Base-by-base conservation (phyloP, 2,113 vertebrate genomes). In the Albula goreensis region DNA sequence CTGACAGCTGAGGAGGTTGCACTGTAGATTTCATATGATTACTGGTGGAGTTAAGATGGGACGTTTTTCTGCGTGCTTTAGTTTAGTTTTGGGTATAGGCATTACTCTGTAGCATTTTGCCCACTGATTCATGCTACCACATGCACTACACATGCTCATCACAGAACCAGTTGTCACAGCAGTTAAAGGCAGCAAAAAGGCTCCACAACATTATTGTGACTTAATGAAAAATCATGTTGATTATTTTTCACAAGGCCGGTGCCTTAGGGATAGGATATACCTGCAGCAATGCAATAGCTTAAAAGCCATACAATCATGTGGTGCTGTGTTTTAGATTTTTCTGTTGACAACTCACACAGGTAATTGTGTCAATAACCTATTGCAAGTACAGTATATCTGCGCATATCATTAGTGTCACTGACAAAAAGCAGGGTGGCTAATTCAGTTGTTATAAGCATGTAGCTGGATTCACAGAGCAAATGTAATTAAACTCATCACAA, bases 341-440 rank as follows among this genome's bases (percentile, higher is more conserved):
- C 70, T 74, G 70, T n/a, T 31, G 70, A 17, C 17, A 74, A 31
- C 70, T n/a, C 8, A n/a, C n/a, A n/a, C n/a, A 82, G 11, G 48
- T 19, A 53, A 8, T 56, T 82, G 10, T 53, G 17, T 63, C 15
- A 19, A 41, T 57, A 48, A 57, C 50, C 80, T 82, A 11, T 60
- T 31, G 53, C 7, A 41, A 17, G 25, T 60, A 60, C 81, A 82
- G 53, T 82, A 41, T 82, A 57, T 60, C 25, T 60, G 8, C 22
- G 60, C 10, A 15, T 10, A 48, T 41, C n/a, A 74, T 74, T 31
- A 74, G n/a, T 31, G n/a, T 74, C 70, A 31, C 70, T 74, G 81
- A 63, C 48, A 63, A 48, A 63, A 22, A 83, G 63, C 82, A 83
- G 82, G 19, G n/a, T 50, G 15, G 17, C 41, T 70, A 83, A 83